These are phyloP conservation scores for Cyprinella venusta DNA, from an alignment of 2,797 vertebrate genomes.

Conservation along the genomic window DNA sequence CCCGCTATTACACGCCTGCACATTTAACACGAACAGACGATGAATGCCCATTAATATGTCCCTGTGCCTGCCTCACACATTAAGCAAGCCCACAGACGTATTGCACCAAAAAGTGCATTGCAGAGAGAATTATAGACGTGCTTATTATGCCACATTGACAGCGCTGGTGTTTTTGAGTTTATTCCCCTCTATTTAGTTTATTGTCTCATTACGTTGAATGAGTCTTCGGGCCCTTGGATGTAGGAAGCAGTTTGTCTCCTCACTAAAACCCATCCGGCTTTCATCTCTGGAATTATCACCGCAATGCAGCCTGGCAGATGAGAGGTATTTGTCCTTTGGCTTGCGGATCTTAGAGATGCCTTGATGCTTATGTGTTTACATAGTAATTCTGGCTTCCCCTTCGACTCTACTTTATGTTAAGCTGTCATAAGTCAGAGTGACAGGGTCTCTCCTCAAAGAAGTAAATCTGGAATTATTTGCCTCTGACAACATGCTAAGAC, in stretches of 20 bases:
- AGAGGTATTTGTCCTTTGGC: conserved; percentile 56
- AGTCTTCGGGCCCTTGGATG: conserved; percentile 27
- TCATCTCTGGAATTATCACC: conserved; percentile 61
- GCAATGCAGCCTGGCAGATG: conserved; percentile 12
- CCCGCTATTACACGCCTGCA: conserved; percentile 59
- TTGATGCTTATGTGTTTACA: conserved; percentile 53
- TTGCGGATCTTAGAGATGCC: conserved; percentile 20
- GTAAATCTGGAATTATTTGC: conserved; percentile 50
- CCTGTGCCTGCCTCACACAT: neutral
- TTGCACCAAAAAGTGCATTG: conserved; percentile 10
- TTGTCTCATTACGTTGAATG: conserved; percentile 35
- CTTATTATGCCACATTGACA: conserved; percentile 53
- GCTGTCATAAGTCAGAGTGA: conserved; percentile 61
- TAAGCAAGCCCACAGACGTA: conserved; percentile 11
- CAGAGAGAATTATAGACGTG: conserved; percentile 45
- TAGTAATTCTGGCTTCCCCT: conserved; percentile 49
- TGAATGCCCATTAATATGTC: conserved; percentile 30
- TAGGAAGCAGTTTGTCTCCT: conserved; percentile 41
- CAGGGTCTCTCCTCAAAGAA: conserved; percentile 30
- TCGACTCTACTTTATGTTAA: conserved; percentile 51
- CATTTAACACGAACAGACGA: conserved; percentile 43
- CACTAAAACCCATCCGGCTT: conserved; percentile 43
- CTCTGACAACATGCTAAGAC: conserved; percentile 42
- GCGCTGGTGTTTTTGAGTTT: conserved; percentile 48
- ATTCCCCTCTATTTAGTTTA: conserved; percentile 59